Percentiles rank a stretch among this genome's conserved stretches.
Conservation (phyloP, 2,888 invertebrate species). For the Cybosia mesomella region DNA sequence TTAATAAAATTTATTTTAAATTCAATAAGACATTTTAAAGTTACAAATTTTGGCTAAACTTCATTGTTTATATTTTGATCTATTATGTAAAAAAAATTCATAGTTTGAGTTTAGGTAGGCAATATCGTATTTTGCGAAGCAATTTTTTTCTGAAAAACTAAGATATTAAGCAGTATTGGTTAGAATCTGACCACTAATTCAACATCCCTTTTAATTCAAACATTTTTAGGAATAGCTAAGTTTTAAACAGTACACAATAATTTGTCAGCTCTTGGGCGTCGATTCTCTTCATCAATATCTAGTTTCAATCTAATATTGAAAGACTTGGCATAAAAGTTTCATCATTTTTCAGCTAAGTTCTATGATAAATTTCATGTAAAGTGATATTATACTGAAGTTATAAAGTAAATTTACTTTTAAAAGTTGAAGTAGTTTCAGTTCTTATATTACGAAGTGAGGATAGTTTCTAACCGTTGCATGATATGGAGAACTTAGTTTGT, state of each 20-base stretch:
- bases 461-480: conserved; percentile 8
- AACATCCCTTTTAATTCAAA: too few relatives aligned
- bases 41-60: too few relatives aligned
- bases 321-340: conserved; percentile 31
- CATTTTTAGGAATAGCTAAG: too few relatives aligned
- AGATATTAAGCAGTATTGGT: too few relatives aligned
- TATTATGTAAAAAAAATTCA: too few relatives aligned
- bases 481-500: neutral
- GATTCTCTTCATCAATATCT: conserved; percentile 36
- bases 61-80: too few relatives aligned
- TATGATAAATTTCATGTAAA: conserved; percentile 55
- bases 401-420: conserved; percentile 49
- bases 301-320: conserved; percentile 53
- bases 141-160: too few relatives aligned
- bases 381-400: conserved; percentile 50
- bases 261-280: conserved; percentile 18
- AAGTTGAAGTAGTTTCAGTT: conserved; percentile 25
- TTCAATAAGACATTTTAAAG: too few relatives aligned
- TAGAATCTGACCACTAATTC: too few relatives aligned
- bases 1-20: too few relatives aligned
- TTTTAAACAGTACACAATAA: neutral
- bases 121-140: too few relatives aligned
- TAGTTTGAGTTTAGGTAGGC: too few relatives aligned
- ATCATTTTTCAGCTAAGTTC: conserved; percentile 56
- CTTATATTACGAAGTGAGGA: conserved; percentile 3